Percentiles rank a stretch among this genome's conserved stretches.
phyloP scores from a whole-genome alignment of 2,797 vertebrate species.

The Squalus acanthias region DNA sequence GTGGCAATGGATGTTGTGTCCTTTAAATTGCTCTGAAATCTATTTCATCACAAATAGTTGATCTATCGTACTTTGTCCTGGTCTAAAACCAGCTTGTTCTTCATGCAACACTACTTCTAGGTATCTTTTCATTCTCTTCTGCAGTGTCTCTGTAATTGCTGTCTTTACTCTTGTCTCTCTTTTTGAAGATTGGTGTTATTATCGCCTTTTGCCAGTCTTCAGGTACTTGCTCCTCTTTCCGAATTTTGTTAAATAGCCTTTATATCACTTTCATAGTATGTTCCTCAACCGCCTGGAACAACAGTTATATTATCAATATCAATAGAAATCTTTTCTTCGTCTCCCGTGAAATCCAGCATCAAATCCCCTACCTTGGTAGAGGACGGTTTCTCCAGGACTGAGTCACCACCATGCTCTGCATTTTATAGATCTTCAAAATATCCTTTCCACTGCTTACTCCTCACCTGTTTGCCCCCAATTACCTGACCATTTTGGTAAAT shows the following conservation, averaged over 20 bases:
- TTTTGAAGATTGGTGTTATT: background rate
- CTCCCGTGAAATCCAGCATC: too few species aligned
- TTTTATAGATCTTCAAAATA: too few species aligned
- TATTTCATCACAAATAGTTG: background rate
- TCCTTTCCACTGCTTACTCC: too few species aligned
- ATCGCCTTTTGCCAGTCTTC: background rate
- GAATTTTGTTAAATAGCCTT: background rate
- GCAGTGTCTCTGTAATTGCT: background rate
- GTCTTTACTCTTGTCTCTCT: background rate
- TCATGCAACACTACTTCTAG: background rate
- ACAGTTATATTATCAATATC: too few species aligned
- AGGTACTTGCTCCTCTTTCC: background rate
- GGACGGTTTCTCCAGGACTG: too few species aligned
- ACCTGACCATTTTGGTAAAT: too few species aligned
- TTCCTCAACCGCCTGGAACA: too few species aligned
- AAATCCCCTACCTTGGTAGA: too few species aligned
- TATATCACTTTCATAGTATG: background rate
- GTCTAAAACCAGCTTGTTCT: background rate
- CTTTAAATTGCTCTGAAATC: background rate
- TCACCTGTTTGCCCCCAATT: too few species aligned
- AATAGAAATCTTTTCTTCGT: too few species aligned
- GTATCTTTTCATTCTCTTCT: background rate
- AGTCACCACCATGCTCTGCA: too few species aligned
- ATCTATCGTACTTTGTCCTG: background rate
- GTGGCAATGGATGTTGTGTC: background rate